Percentiles rank a stretch among this genome's conserved stretches.
Evolutionary conservation across 2,888 invertebrate species (phyloP).

Genomic region (Synergus umbraculus): DNA sequence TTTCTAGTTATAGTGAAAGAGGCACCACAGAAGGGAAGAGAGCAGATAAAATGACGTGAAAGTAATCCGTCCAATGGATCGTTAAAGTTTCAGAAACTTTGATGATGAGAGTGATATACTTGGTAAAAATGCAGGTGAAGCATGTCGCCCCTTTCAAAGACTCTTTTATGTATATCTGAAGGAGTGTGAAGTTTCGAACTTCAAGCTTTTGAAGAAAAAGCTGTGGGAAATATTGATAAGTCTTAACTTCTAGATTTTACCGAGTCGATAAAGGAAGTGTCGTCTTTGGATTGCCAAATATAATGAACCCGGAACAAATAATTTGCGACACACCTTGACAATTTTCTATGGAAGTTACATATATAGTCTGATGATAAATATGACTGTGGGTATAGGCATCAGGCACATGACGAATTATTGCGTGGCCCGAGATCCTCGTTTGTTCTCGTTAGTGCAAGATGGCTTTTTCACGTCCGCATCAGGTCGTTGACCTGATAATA

Average conservation of each 20-base stretch:
- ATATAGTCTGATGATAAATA: conserved; percentile 19
- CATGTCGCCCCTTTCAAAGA: neutral
- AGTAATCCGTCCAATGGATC: conserved; percentile 2
- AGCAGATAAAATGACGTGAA: neutral
- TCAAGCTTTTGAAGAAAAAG: neutral
- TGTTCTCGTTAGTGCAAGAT: conserved; percentile 37
- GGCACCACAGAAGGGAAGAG: neutral
- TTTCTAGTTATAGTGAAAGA: conserved; percentile 2
- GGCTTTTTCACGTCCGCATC: conserved; percentile 37
- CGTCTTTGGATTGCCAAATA: neutral
- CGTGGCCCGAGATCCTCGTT: conserved; percentile 41
- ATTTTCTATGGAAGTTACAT: neutral
- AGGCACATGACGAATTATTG: conserved; percentile 33
- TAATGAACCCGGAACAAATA: neutral
- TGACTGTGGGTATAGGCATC: conserved; percentile 29
- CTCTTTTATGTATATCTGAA: neutral
- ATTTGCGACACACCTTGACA: neutral
- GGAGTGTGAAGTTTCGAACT: neutral
- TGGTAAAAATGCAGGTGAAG: neutral
- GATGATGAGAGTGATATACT: neutral
- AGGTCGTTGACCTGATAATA: conserved; percentile 41
- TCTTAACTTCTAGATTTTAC: neutral
- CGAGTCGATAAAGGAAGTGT: too few species aligned
- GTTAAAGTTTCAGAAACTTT: neutral
- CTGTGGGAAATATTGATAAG: neutral